These are phyloP conservation scores for Clusia tigrina DNA, from an alignment of 2,888 invertebrate genomes.

Conservation along the genomic window DNA sequence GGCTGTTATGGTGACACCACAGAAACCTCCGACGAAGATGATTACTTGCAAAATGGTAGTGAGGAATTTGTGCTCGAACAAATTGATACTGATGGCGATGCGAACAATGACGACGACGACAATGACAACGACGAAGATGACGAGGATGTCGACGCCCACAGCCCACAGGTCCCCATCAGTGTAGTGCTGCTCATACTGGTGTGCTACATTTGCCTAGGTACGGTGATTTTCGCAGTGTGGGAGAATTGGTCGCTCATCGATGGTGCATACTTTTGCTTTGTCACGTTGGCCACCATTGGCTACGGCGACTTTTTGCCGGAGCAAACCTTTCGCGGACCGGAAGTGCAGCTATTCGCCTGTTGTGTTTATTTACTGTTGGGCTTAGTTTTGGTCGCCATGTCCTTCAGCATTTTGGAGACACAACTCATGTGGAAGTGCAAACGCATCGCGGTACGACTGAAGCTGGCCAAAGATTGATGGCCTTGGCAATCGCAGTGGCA, in stretches of 20 bases:
- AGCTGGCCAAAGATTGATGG: conserved; percentile 70
- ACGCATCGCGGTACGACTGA: conserved; percentile 75
- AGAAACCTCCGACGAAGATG: conserved; percentile 56
- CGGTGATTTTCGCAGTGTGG: conserved; percentile 80
- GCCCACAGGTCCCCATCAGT: conserved; percentile 69
- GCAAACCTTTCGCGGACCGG: conserved; percentile 63
- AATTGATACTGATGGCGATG: conserved; percentile 30
- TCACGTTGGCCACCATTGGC: conserved; percentile 83
- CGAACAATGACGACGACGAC: conserved; percentile 36
- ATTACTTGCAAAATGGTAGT: conserved; percentile 47
- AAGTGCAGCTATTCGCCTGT: conserved; percentile 78
- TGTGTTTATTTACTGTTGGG: conserved; percentile 82
- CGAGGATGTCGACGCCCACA: conserved; percentile 35
- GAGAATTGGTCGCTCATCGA: conserved; percentile 83
- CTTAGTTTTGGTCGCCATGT: conserved; percentile 83
- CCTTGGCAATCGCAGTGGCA: conserved; percentile 25
- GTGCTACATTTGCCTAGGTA: conserved; percentile 79
- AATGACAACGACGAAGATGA: conserved; percentile 33
- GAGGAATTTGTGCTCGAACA: conserved; percentile 50
- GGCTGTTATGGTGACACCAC: conserved; percentile 48
- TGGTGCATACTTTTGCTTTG: conserved; percentile 85
- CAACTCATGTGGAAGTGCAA: conserved; percentile 79
- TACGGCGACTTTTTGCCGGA: conserved; percentile 78
- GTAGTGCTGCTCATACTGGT: conserved; percentile 74
- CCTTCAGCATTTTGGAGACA: conserved; percentile 83